These are phyloP conservation scores for Ciconia boyciana DNA, from an alignment of 2,113 vertebrate species.

Conservation along the genomic window DNA sequence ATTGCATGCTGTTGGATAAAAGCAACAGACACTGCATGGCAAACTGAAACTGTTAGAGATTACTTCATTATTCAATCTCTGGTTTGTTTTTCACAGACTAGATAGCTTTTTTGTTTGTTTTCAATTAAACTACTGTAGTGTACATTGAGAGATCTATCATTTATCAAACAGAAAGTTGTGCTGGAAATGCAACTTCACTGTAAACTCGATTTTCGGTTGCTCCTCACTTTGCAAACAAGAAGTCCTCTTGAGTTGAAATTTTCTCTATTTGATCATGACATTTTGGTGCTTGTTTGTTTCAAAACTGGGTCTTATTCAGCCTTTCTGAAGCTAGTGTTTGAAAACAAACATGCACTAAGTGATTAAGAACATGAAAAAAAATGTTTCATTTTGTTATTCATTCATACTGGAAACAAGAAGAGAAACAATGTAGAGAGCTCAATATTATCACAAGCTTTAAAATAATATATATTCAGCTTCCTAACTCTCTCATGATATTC, in stretches of 20 bases:
- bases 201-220: background rate
- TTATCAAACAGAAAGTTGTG: background rate
- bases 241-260: background rate
- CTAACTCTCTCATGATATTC: background rate
- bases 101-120: constrained; percentile 23
- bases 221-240: background rate
- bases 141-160: background rate
- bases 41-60: background rate
- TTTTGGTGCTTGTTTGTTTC: background rate
- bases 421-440: background rate
- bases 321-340: background rate
- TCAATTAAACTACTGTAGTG: background rate
- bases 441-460: background rate
- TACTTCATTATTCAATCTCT: background rate
- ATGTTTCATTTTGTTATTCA: background rate
- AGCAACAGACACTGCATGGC: background rate
- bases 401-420: background rate
- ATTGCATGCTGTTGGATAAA: background rate
- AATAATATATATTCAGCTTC: background rate
- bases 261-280: background rate
- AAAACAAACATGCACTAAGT: background rate
- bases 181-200: background rate
- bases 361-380: background rate
- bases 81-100: background rate
- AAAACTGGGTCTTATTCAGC: background rate